These are phyloP conservation scores for Scomber colias DNA, from an alignment of 2,113 vertebrate genomes.

Conservation along the genomic window DNA sequence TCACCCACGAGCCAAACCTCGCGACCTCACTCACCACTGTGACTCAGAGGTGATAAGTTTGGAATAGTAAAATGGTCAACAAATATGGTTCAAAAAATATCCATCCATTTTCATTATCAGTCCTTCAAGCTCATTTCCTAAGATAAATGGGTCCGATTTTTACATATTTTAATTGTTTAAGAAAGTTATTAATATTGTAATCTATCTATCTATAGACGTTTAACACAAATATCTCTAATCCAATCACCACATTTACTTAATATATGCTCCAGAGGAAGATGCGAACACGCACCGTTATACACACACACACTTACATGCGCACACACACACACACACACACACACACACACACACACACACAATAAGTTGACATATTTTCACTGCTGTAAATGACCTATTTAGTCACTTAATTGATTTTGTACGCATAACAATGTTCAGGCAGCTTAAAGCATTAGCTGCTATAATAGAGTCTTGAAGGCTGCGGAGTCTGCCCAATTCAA, in stretches of 20 bases:
- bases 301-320: background rate
- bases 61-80: conserved; percentile 37
- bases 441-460: conserved; percentile 70
- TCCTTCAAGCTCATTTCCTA: too few species aligned
- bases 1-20: conserved; percentile 44
- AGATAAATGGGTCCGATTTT: too few species aligned
- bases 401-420: conserved; percentile 77
- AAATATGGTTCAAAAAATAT: conserved; percentile 18
- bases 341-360: background rate
- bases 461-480: conserved; percentile 53
- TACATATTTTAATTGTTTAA: too few species aligned
- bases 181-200: too few species aligned
- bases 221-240: background rate
- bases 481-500: conserved; percentile 51
- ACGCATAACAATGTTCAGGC: conserved; percentile 60
- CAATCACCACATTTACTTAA: background rate
- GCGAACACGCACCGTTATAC: background rate
- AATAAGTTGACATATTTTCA: conserved; percentile 31
- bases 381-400: conserved; percentile 72
- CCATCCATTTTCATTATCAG: background rate
- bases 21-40: conserved; percentile 62
- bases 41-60: conserved; percentile 69
- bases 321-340: background rate
- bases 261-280: background rate
- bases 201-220: background rate